phyloP scores from a whole-genome alignment of 2,797 vertebrate genomes.

The Echeneis naucrates region DNA sequence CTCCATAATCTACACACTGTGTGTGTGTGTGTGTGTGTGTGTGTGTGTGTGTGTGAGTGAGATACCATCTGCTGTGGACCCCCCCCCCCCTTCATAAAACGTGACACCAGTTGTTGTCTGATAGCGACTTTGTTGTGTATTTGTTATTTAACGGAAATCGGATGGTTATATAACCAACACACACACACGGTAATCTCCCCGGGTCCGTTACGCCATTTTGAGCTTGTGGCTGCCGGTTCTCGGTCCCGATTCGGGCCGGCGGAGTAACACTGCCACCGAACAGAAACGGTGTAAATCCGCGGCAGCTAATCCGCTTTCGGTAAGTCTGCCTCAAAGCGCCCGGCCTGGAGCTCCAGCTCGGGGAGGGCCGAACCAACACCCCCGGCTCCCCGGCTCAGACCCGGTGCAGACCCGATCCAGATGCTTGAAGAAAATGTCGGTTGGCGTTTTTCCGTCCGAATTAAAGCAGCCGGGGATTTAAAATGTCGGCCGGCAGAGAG shows the following conservation, averaged over 20 bases:
- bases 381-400: too few species aligned
- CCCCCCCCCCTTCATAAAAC: conserved; percentile 60
- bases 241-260: too few species aligned
- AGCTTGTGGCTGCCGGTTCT: too few species aligned
- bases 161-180: conserved; percentile 52
- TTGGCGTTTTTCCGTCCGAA: conserved; percentile 41
- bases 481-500: conserved; percentile 75
- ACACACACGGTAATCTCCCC: neutral
- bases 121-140: neutral
- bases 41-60: too few species aligned
- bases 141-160: conserved; percentile 52
- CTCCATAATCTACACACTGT: conserved; percentile 55
- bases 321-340: too few species aligned
- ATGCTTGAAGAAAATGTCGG: fast-evolving
- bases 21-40: conserved; percentile 29
- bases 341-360: conserved; percentile 17
- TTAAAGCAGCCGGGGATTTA: conserved; percentile 54
- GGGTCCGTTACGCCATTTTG: conserved; percentile 49
- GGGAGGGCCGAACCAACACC: too few species aligned
- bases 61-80: conserved; percentile 81
- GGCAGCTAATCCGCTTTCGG: conserved; percentile 53
- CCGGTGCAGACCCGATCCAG: too few species aligned
- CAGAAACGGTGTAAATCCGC: neutral
- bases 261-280: fast-evolving
- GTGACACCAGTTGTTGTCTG: conserved; percentile 46